Evolutionary conservation across 2,888 invertebrate species (phyloP), one percentile per base, ranked within the genome.

Genomic region (Drosophila colorata): DNA sequence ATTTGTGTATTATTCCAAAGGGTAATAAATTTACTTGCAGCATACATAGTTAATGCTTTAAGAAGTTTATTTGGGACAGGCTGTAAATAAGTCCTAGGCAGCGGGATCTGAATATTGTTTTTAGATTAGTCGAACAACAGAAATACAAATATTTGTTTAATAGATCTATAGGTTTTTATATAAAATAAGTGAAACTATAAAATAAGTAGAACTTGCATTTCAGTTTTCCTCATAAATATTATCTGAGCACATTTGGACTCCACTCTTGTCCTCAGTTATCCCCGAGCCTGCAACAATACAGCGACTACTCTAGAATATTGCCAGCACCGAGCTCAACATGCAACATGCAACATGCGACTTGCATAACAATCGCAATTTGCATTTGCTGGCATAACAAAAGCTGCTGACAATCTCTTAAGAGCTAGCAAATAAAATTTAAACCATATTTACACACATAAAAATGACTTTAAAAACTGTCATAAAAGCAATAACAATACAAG

Each of bases 291-390:
- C 33, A 57, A 58, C 44, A 59, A 33, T 69, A 43, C 43, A 47
- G 56, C 56, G 47, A 49, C 37, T 38, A 43, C 44, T 49, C 46
- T 48, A 65, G 61, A 48, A 56, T 51, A 47, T 59, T 43, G 43
- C 52, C 20, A 35, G 52, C 46, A 43, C 25, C 4, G 33, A 11
- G 56, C 31, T 53, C 28, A 41, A 46, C 57, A 25, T 59, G 59
- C 69, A 41, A 46, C 57, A 25, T 59, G 59, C 69, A 51, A 35
- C 48, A 41, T 48, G 51, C 66, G 48, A 75, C 58, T 57, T 64
- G 76, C 64, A 77, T 68, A 71, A 71, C 76, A 75, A 75, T 79
- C 61, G 80, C 76, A 75, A 71, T 79, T 79, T 79, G 59, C 80
- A 70, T 71, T 65, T 68, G 63, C 67, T 72, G 77, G 44, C 41